These are phyloP conservation scores for Oreohelix idahoensis DNA, from an alignment of 1,140 invertebrate genomes.

Conservation along the genomic window DNA sequence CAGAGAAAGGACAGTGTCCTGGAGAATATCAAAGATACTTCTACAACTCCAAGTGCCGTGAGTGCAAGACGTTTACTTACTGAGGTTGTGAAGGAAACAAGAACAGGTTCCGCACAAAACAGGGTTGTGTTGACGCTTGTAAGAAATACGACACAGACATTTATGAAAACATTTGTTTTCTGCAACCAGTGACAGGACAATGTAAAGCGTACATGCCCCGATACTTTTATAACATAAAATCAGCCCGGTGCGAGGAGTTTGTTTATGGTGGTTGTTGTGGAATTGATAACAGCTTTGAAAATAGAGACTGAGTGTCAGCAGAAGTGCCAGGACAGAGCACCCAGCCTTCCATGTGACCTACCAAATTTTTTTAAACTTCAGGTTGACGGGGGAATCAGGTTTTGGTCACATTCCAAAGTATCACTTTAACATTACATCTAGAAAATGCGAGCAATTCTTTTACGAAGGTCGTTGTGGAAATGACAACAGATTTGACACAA, in stretches of 20 bases:
- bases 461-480: background rate
- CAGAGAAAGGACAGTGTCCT: too few species aligned
- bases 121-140: too few species aligned
- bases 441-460: background rate
- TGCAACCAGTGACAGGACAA: too few species aligned
- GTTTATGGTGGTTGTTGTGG: conserved; percentile 44
- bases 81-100: too few species aligned
- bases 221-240: conserved; percentile 47
- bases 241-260: conserved; percentile 46
- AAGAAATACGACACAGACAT: too few species aligned
- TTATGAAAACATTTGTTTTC: too few species aligned
- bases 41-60: too few species aligned
- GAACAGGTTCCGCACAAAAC: too few species aligned
- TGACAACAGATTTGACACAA: background rate
- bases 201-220: conserved; percentile 35
- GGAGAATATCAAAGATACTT: too few species aligned
- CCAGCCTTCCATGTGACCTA: background rate
- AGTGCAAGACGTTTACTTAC: too few species aligned
- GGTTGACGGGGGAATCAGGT: background rate
- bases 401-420: background rate
- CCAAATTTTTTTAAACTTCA: background rate
- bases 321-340: background rate
- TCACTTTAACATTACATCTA: conserved; percentile 3
- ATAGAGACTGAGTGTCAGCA: background rate
- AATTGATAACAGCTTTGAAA: background rate